phyloP scores from a whole-genome alignment of 30 jellyfish, hydroid and myxozoan species.

The Pelagia noctiluca region DNA sequence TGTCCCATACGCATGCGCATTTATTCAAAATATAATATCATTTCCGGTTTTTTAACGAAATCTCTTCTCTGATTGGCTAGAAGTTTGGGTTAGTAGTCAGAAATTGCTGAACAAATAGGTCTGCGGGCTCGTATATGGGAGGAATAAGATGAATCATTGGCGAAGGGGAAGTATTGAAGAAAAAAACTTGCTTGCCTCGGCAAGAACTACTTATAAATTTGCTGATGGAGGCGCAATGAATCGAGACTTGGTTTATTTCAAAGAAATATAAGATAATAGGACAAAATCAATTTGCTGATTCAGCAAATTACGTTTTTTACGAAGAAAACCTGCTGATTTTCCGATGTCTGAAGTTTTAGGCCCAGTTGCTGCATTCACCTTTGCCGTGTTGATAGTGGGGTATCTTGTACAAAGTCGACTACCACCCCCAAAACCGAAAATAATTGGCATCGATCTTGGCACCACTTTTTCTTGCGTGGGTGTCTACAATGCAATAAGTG shows the following conservation, averaged over 20 bases:
- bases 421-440: conserved; percentile 92
- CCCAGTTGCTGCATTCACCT: conserved; percentile 75
- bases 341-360: conserved; percentile 72
- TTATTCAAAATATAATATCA: conserved; percentile 11
- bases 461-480: conserved; percentile 92
- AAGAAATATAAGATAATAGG: background rate
- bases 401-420: conserved; percentile 85
- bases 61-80: background rate
- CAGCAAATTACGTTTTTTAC: background rate
- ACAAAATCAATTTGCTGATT: background rate
- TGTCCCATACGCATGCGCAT: conserved; percentile 60
- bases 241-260: no score
- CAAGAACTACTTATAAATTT: no score
- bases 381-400: conserved; percentile 75
- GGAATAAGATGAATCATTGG: conserved; percentile 9
- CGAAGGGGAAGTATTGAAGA: background rate
- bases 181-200: background rate
- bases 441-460: conserved; percentile 91
- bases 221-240: no score
- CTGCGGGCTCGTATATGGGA: conserved; percentile 30
- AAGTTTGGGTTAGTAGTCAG: background rate
- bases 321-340: background rate
- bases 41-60: conserved; percentile 1
- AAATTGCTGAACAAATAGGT: conserved; percentile 1
- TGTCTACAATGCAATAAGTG: conserved; percentile 74